phyloP scores from a whole-genome alignment of 1,140 invertebrate genomes.

The Drosophila sp. region DNA sequence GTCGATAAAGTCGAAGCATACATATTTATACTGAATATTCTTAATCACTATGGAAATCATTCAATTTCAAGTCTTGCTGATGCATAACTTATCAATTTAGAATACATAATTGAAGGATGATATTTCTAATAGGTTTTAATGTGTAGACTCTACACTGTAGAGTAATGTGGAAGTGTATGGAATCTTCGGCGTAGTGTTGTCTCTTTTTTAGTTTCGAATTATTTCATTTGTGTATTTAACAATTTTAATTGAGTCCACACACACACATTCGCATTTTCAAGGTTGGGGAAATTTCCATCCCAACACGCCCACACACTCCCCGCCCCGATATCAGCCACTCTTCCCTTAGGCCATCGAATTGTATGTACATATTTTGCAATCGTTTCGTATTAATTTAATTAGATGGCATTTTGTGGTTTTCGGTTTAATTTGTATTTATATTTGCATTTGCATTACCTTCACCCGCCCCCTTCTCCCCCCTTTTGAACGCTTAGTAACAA shows the following conservation, averaged over 20 bases:
- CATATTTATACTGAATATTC: too few relatives aligned
- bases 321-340: background rate
- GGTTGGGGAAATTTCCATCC: constrained; percentile 20
- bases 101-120: too few relatives aligned
- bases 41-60: too few relatives aligned
- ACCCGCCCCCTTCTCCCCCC: background rate
- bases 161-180: background rate
- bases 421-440: constrained; percentile 35
- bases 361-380: constrained; percentile 60
- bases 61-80: too few relatives aligned
- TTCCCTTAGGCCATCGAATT: constrained; percentile 21
- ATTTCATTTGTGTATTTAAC: constrained; percentile 43
- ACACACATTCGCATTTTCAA: constrained; percentile 33
- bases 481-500: constrained; percentile 37
- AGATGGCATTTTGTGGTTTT: constrained; percentile 70
- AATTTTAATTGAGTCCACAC: constrained; percentile 70
- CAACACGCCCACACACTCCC: background rate
- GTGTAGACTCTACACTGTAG: too few relatives aligned
- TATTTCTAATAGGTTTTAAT: too few relatives aligned
- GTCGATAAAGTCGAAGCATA: too few relatives aligned
- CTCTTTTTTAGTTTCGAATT: background rate
- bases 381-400: constrained; percentile 77
- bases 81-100: too few relatives aligned
- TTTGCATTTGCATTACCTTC: constrained; percentile 30
- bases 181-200: background rate